phyloP scores from a whole-genome alignment of 2,888 invertebrate genomes.

The Drepana falcataria region DNA sequence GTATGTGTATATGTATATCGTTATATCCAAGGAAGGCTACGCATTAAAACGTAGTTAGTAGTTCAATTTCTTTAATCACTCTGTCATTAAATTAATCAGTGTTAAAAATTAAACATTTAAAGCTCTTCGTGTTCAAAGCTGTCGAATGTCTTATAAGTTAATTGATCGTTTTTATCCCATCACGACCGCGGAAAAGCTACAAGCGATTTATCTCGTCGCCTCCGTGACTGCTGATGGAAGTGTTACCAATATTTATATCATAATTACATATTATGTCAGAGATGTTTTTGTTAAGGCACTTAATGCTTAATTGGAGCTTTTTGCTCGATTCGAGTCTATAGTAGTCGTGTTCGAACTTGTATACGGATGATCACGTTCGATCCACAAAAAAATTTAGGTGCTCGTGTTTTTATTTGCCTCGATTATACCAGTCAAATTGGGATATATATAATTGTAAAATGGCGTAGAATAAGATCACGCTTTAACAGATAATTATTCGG shows the following conservation, averaged over 20 bases:
- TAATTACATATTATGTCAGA: slow-evolving; percentile 33
- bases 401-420: slow-evolving; percentile 2
- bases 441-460: not conserved
- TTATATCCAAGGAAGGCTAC: too few species aligned
- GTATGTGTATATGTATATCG: too few species aligned
- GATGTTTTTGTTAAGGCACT: slow-evolving; percentile 35
- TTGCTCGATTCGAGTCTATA: slow-evolving; percentile 16
- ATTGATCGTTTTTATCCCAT: slow-evolving; percentile 34
- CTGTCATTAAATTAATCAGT: too few species aligned
- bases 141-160: slow-evolving; percentile 23
- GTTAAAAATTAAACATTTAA: too few species aligned
- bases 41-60: too few species aligned
- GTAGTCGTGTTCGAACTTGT: slow-evolving; percentile 4
- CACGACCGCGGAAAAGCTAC: slow-evolving; percentile 63
- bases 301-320: slow-evolving; percentile 24
- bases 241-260: slow-evolving; percentile 13
- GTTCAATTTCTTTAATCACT: too few species aligned
- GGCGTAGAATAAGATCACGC: slow-evolving; percentile 3
- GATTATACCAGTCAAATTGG: not conserved
- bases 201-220: slow-evolving; percentile 40
- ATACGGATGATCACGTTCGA: slow-evolving; percentile 20
- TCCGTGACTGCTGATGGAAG: slow-evolving; percentile 32
- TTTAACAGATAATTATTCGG: not conserved
- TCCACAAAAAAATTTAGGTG: slow-evolving; percentile 6
- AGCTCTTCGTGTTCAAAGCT: not conserved